Evolutionary conservation across 2,888 invertebrate species (phyloP).

Genomic region (Tuberolachnus salignus): DNA sequence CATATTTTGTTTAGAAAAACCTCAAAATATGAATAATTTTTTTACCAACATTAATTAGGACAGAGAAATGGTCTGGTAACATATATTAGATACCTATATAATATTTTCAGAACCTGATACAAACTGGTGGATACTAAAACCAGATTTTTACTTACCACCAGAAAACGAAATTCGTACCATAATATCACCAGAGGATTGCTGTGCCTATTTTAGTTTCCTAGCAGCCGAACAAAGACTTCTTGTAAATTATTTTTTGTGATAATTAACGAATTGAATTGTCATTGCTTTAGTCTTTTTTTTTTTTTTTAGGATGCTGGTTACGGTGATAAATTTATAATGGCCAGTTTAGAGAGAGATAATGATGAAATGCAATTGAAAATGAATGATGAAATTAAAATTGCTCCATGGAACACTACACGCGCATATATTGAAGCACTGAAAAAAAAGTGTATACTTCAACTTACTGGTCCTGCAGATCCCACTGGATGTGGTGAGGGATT

Average conservation of each 20-base stretch:
- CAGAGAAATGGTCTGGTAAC: not conserved
- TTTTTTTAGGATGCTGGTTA: conserved; percentile 77
- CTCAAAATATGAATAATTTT: too few relatives aligned
- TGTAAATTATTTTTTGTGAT: conserved; percentile 61
- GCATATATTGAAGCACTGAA: conserved; percentile 98
- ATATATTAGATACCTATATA: conserved; percentile 24
- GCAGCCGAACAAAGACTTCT: conserved; percentile 95
- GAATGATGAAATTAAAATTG: conserved; percentile 98
- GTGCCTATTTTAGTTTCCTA: conserved; percentile 97
- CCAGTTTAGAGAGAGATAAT: conserved; percentile 96
- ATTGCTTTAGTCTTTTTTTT: conserved; percentile 20
- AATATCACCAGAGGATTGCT: conserved; percentile 99
- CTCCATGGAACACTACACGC: conserved; percentile 98
- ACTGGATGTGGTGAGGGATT: conserved; percentile 97
- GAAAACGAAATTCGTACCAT: conserved; percentile 98
- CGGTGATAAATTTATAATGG: conserved; percentile 96
- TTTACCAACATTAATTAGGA: too few relatives aligned
- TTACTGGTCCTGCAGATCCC: conserved; percentile 94
- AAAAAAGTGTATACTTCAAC: conserved; percentile 93
- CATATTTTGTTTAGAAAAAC: too few relatives aligned
- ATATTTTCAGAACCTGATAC: conserved; percentile 71
- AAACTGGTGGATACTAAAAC: conserved; percentile 94
- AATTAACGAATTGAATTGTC: not conserved
- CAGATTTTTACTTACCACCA: conserved; percentile 91
- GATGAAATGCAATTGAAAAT: conserved; percentile 93